Base-by-base conservation (phyloP, 1,140 invertebrate species). In the Akabosia matsudoensis region DNA sequence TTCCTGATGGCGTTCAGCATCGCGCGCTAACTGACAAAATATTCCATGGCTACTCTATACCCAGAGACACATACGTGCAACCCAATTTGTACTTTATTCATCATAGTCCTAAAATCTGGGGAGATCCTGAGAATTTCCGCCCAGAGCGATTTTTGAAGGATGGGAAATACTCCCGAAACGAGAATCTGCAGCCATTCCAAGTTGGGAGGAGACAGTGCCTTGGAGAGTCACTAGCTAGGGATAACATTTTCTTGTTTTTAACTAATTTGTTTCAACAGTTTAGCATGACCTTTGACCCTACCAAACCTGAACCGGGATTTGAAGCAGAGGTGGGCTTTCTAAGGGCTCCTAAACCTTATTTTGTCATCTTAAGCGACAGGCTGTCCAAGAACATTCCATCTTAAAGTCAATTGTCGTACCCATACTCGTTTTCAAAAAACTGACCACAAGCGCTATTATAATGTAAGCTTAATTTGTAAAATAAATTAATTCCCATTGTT, bases 131-230 rank as follows among this genome's bases (percentile, higher is more conserved):
- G 16, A 76, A 76, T 13, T 88, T 87, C 77, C 79, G 82, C 31
- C 87, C 87, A 13, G 84, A 86, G 73, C 79, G 87, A 61, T 88
- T 87, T 84, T 76, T 88, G 18, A 7, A 24, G 10, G 75, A 82
- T 10, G 83, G 83, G 16, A 34, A 83, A 0, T 67, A 30, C n/a
- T 1, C 10, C 7, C 76, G 72, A 1, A 76, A 79, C n/a, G 82
- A 84, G 33, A 74, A 80, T 28, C 80, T 83, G n/a, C 72, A 81
- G 37, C 79, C 82, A 7, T 84, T 83, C 76, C 81, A 81, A 31
- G 74, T 83, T 7, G 82, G 83, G 18, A 33, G 33, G 26, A 2
- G 76, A 70, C 4, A n/a, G 2, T 78, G 76, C 33, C 16, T 78
- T 4, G 76, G 73, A 7, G 76, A 78, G 74, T 3, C 61, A 13